Evolutionary conservation across 2,113 vertebrate species (phyloP).

Genomic region (Narcine bancroftii): DNA sequence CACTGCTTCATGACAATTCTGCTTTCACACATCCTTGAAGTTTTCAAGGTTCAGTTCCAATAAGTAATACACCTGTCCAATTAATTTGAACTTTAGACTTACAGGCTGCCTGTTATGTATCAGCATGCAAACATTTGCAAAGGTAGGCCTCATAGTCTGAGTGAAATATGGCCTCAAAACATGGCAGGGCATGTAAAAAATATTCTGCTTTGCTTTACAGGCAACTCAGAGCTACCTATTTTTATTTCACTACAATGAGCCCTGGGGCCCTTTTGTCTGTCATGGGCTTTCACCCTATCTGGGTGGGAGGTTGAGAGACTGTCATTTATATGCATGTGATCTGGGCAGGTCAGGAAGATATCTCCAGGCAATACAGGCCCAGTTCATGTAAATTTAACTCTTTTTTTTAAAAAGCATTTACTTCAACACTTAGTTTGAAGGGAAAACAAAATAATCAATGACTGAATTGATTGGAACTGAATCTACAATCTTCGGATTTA

Average conservation of each 20-base stretch:
- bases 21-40: neutral
- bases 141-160: neutral
- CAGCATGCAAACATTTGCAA: neutral
- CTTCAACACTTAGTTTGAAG: neutral
- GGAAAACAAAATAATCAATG: neutral
- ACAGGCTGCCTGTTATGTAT: neutral
- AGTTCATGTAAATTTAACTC: neutral
- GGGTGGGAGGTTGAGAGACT: neutral
- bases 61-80: neutral
- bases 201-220: neutral
- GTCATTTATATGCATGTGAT: neutral
- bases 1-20: neutral
- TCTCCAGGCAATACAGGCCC: neutral
- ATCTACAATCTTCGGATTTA: neutral
- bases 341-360: slow-evolving; percentile 4
- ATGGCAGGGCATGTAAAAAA: neutral
- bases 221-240: neutral
- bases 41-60: neutral
- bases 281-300: neutral
- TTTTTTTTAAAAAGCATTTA: neutral
- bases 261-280: neutral
- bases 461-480: neutral
- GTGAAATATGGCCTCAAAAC: neutral
- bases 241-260: neutral
- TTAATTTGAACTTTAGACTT: neutral